Evolutionary conservation across 1,140 invertebrate species (phyloP).

Genomic region (Drosophila novamexicana): DNA sequence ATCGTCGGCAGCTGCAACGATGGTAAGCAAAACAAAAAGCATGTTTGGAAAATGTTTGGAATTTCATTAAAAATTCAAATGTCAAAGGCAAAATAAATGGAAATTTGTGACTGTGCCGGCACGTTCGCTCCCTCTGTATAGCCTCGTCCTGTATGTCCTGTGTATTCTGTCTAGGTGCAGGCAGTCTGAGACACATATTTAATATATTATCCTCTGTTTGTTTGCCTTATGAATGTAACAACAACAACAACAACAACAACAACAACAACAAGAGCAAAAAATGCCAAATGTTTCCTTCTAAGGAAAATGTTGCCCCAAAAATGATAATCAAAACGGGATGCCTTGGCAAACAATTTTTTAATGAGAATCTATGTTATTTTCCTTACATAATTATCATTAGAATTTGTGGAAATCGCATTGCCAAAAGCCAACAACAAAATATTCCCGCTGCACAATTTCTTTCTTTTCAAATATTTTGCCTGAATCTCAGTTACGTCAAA

Average conservation of each 20-base stretch:
- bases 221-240: slow-evolving; percentile 71
- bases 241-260: slow-evolving; percentile 19
- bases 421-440: background rate
- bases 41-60: slow-evolving; percentile 75
- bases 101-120: slow-evolving; percentile 64
- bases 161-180: background rate
- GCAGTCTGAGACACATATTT: slow-evolving; percentile 26
- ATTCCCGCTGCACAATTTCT: no score
- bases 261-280: background rate
- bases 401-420: slow-evolving; percentile 1
- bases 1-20: slow-evolving; percentile 48
- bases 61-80: slow-evolving; percentile 83
- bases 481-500: no score
- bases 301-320: slow-evolving; percentile 22
- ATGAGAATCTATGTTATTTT: slow-evolving; percentile 34
- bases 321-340: slow-evolving; percentile 5
- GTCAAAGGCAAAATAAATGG: slow-evolving; percentile 81
- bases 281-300: slow-evolving; percentile 24
- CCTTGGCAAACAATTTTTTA: slow-evolving; percentile 29
- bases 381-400: slow-evolving; percentile 18
- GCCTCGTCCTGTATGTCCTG: background rate
- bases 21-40: slow-evolving; percentile 33
- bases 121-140: slow-evolving; percentile 53
- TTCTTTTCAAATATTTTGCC: no score
- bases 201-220: slow-evolving; percentile 47